Percentiles rank a stretch among this genome's conserved stretches.
phyloP scores from a whole-genome alignment of 1,140 invertebrate species.

The Conus betulinus region DNA sequence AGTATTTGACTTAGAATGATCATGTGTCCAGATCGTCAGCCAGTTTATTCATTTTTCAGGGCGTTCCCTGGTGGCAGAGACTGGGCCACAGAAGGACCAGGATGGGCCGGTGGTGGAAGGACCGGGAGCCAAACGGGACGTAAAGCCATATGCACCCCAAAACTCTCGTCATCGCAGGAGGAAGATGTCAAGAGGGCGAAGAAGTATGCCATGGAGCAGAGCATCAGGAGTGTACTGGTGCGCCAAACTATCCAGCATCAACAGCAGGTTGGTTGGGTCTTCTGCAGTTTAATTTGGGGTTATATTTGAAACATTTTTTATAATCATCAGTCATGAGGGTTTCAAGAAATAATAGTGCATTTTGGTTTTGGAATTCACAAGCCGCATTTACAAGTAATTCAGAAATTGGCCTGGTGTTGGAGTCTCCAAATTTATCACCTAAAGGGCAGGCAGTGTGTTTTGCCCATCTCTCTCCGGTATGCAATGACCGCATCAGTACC shows the following conservation, averaged over 20 bases:
- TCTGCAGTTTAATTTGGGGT: too few relatives aligned
- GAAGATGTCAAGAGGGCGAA: constrained; percentile 83
- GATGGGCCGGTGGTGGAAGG: constrained; percentile 90
- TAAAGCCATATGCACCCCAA: constrained; percentile 69
- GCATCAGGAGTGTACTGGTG: constrained; percentile 98
- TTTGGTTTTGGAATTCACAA: too few relatives aligned
- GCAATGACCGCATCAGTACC: too few relatives aligned
- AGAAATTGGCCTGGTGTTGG: too few relatives aligned
- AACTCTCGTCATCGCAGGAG: constrained; percentile 67
- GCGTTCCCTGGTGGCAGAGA: constrained; percentile 4
- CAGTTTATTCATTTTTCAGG: not conserved
- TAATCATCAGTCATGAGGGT: too few relatives aligned
- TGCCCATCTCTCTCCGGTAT: too few relatives aligned
- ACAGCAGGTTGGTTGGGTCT: constrained; percentile 79
- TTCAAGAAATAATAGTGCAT: too few relatives aligned
- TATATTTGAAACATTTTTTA: too few relatives aligned
- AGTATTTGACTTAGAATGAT: not conserved
- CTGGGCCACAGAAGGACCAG: constrained; percentile 79
- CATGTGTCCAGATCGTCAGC: not conserved
- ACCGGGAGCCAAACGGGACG: constrained; percentile 79
- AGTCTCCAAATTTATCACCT: too few relatives aligned
- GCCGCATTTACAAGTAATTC: too few relatives aligned
- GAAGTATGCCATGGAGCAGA: constrained; percentile 99
- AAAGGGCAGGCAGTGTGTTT: too few relatives aligned
- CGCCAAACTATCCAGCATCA: constrained; percentile 99